A percentile compares a stretch with the other conserved stretches of the same genome.
These are phyloP conservation scores for Lasioglossum marginatum DNA, from an alignment of 2,888 invertebrate species.

Conservation along the genomic window DNA sequence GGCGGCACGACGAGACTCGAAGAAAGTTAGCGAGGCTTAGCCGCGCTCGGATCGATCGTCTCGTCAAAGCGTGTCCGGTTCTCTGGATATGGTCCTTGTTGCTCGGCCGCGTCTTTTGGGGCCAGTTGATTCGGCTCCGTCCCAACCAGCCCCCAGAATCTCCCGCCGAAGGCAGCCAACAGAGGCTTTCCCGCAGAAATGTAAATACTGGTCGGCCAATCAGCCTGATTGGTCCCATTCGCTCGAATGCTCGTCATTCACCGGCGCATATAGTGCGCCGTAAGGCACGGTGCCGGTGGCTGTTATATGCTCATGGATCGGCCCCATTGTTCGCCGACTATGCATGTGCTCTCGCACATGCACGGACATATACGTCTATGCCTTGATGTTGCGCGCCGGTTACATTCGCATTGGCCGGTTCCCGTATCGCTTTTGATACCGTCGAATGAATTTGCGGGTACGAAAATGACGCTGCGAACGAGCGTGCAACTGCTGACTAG, in stretches of 20 bases:
- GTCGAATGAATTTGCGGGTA: conserved; percentile 16
- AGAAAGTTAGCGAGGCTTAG: conserved; percentile 15
- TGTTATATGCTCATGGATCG: conserved; percentile 71
- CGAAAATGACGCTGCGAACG: conserved; percentile 18
- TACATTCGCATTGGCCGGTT: conserved; percentile 27
- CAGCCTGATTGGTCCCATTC: conserved; percentile 84
- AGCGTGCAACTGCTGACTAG: conserved; percentile 15
- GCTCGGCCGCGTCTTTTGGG: conserved; percentile 30
- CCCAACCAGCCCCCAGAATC: conserved; percentile 53
- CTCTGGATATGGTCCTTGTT: conserved; percentile 6
- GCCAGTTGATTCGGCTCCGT: conserved; percentile 28
- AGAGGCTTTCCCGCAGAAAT: conserved; percentile 78
- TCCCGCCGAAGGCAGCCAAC: conserved; percentile 57
- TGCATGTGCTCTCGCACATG: conserved; percentile 35
- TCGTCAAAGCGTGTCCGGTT: conserved; percentile 12
- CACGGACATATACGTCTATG: conserved; percentile 26
- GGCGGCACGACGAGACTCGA: not conserved
- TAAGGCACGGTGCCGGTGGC: conserved; percentile 62
- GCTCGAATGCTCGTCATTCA: conserved; percentile 82
- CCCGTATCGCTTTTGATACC: conserved; percentile 46
- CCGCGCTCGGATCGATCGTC: conserved; percentile 23
- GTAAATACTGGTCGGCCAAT: conserved; percentile 83
- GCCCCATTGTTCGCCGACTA: conserved; percentile 70
- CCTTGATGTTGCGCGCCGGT: conserved; percentile 34
- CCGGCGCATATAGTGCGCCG: conserved; percentile 70